phyloP scores from a whole-genome alignment of 2,888 invertebrate genomes.

The Tethea ocularis region DNA sequence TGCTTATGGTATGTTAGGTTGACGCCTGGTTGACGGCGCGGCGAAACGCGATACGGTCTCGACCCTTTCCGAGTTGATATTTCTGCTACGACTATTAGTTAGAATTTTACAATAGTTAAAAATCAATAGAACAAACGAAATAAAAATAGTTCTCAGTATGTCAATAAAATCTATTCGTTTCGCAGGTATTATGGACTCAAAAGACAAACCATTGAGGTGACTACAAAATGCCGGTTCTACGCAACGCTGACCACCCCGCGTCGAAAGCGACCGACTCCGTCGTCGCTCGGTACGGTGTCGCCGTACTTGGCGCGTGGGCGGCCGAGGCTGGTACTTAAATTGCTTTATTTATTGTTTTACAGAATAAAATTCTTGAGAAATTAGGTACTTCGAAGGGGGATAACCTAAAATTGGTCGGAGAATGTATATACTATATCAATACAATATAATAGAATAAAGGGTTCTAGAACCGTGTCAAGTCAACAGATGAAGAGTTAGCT shows the following conservation, averaged over 20 bases:
- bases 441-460: too few species aligned
- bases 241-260: constrained; percentile 70
- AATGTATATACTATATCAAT: too few species aligned
- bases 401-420: too few species aligned
- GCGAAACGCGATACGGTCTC: too few species aligned
- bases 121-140: too few species aligned
- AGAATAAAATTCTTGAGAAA: neutral
- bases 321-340: constrained; percentile 63
- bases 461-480: too few species aligned
- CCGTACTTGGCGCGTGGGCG: constrained; percentile 70
- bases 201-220: constrained; percentile 42
- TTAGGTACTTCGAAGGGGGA: neutral
- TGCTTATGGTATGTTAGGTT: too few species aligned
- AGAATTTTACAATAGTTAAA: too few species aligned
- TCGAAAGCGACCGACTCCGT: constrained; percentile 59
- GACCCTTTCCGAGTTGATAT: too few species aligned
- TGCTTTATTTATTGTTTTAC: neutral
- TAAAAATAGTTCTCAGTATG: neutral
- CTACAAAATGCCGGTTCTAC: constrained; percentile 66
- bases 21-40: too few species aligned
- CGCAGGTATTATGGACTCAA: constrained; percentile 59
- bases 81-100: too few species aligned
- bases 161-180: neutral
- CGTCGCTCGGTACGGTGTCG: constrained; percentile 62
- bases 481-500: too few species aligned